A percentile compares a stretch with the other conserved stretches of the same genome.
Conservation (phyloP, 2,113 vertebrate species). For the Procavia capensis region DNA sequence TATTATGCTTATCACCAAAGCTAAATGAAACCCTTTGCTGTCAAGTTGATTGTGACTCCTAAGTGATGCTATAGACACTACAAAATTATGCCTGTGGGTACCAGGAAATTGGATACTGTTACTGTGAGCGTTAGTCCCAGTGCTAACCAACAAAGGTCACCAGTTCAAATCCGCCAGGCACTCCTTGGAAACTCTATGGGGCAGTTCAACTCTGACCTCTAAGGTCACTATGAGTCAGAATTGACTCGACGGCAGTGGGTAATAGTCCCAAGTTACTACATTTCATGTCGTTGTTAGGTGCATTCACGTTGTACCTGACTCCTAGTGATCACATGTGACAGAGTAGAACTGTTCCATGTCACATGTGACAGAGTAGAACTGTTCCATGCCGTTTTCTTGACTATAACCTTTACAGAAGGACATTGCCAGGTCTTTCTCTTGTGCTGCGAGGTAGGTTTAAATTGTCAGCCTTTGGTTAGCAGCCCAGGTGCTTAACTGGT, state of each 20-base stretch:
- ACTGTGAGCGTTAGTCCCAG: background rate
- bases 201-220: too few relatives aligned
- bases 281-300: background rate
- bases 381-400: background rate
- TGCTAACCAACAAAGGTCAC: too few relatives aligned
- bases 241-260: too few relatives aligned
- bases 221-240: too few relatives aligned
- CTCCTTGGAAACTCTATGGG: too few relatives aligned
- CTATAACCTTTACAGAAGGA: background rate
- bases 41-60: too few relatives aligned
- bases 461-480: too few relatives aligned
- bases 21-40: too few relatives aligned
- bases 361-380: background rate
- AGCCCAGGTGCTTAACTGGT: background rate
- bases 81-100: background rate
- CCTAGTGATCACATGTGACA: background rate
- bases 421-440: background rate
- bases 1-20: background rate
- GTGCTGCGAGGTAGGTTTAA: too few relatives aligned
- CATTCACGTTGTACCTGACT: background rate
- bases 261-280: background rate
- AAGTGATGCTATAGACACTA: too few relatives aligned
- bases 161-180: too few relatives aligned
- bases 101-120: background rate
- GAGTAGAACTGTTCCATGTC: background rate